Percentiles rank a stretch among this genome's conserved stretches.
phyloP scores from a whole-genome alignment of 2,797 vertebrate species.

The Siniperca scherzeri region DNA sequence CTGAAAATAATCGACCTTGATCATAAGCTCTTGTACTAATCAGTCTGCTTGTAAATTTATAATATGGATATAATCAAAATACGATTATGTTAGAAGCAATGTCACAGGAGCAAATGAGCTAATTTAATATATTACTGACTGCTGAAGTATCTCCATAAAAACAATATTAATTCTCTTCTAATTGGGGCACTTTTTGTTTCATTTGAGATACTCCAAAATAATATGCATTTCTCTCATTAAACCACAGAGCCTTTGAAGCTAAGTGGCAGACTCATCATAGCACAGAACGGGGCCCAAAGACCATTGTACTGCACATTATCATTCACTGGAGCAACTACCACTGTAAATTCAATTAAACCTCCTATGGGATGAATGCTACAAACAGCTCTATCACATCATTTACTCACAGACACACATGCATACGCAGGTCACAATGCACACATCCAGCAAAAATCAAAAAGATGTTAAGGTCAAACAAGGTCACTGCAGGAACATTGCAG shows the following conservation, averaged over 20 bases:
- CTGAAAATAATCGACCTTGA: slow-evolving; percentile 73
- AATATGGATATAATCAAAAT: slow-evolving; percentile 63
- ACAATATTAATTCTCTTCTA: slow-evolving; percentile 56
- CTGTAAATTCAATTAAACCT: slow-evolving; percentile 64
- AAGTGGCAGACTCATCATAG: slow-evolving; percentile 55
- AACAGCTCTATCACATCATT: slow-evolving; percentile 42
- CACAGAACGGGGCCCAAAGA: slow-evolving; percentile 42
- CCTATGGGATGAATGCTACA: slow-evolving; percentile 41
- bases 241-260: slow-evolving; percentile 52
- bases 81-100: slow-evolving; percentile 44
- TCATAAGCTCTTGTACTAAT: slow-evolving; percentile 68
- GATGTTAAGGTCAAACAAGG: slow-evolving; percentile 56
- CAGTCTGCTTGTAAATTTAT: slow-evolving; percentile 55
- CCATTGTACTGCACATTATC: slow-evolving; percentile 58
- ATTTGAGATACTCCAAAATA: slow-evolving; percentile 56
- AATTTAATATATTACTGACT: slow-evolving; percentile 48
- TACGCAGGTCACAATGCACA: neutral
- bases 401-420: slow-evolving; percentile 12
- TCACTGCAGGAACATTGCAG: slow-evolving; percentile 24
- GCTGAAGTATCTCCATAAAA: slow-evolving; percentile 55
- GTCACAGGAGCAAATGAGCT: slow-evolving; percentile 48
- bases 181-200: slow-evolving; percentile 55
- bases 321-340: slow-evolving; percentile 52
- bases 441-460: slow-evolving; percentile 8
- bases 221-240: slow-evolving; percentile 62